Evolutionary conservation across 23 tunicate genomes (phyloP), one percentile per base, ranked within the genome.

Genomic region (Pegea sp.): DNA sequence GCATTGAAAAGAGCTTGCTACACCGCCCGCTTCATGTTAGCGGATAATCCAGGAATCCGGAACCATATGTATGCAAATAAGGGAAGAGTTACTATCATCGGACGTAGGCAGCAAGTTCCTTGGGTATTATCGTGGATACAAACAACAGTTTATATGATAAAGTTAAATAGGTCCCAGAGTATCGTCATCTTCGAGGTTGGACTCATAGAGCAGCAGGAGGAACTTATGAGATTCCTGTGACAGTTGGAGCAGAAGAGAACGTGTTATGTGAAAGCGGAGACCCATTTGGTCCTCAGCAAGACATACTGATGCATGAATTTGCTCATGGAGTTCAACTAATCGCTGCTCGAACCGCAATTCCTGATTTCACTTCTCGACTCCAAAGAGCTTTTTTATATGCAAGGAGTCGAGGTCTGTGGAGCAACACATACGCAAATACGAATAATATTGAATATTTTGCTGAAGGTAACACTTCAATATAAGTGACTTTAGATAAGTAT

Each of bases 241-340:
- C 57, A 50, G 74, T 68, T 24, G 86, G 86, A 1, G 86, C 86
- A n/a, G 86, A 75, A 52, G 86, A 75, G 48, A 75, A 75, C 31
- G 57, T 75, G 74, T 33, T 75, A 2, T 73, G 81, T 43, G 81
- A 73, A 51, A 28, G 58, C 0, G 65, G 38, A 18, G 81, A 73
- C 44, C 62, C 67, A 71, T 73, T 62, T 43, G 74, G 65, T 1
- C 61, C 29, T 23, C 25, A 31, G 20, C 74, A 75, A 26, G 86
- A 75, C 26, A 75, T 75, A 16, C 63, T 75, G 52, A 67, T 75
- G 86, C 86, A 75, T 24, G 86, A 75, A 43, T 75, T 75, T 25
- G 74, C 86, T 4, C 86, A 75, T 46, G 86, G 86, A 16, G 49
- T 75, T 30, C 86, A 75, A 56, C 29, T 75, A 25, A 75, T 75